These are phyloP conservation scores for Hydropsyche betteni DNA, from an alignment of 2,888 invertebrate genomes.

Conservation along the genomic window DNA sequence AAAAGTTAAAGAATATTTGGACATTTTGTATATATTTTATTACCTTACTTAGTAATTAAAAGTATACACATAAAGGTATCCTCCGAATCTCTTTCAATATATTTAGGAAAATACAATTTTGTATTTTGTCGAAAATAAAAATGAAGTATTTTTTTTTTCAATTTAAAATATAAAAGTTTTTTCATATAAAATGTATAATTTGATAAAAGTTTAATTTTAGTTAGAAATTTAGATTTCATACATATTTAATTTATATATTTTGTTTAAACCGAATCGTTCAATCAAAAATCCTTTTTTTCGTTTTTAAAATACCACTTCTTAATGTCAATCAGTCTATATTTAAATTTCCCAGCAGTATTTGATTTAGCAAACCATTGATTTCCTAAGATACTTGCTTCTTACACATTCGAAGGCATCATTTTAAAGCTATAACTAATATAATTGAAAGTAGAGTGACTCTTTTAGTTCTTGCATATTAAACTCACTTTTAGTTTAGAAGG, in stretches of 20 bases:
- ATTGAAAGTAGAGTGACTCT: slow-evolving; percentile 40
- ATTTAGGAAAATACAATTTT: slow-evolving; percentile 34
- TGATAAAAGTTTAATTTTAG: slow-evolving; percentile 4
- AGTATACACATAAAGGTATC: slow-evolving; percentile 27
- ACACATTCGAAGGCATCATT: slow-evolving; percentile 50
- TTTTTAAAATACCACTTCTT: slow-evolving; percentile 41
- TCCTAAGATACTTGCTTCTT: slow-evolving; percentile 27
- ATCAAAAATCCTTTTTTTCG: slow-evolving; percentile 23
- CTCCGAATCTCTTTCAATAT: slow-evolving; percentile 24
- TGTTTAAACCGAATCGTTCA: slow-evolving; percentile 11
- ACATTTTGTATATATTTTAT: slow-evolving; percentile 14
- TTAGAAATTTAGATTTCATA: slow-evolving; percentile 21
- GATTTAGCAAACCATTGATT: slow-evolving; percentile 8
- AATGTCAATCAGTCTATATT: slow-evolving; percentile 50
- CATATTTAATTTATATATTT: background rate
- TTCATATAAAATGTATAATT: slow-evolving; percentile 32
- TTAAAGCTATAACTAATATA: slow-evolving; percentile 51
- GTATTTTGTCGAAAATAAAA: slow-evolving; percentile 14
- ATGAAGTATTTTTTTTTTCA: background rate
- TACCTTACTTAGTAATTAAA: slow-evolving; percentile 8
- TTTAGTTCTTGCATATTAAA: background rate
- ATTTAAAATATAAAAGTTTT: slow-evolving; percentile 19
- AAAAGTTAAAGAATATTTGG: slow-evolving; percentile 15
- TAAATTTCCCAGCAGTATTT: slow-evolving; percentile 33
- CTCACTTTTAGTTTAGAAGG: slow-evolving; percentile 11